Conservation (phyloP, 2,797 vertebrate species). For the Macropus fuliginosus region DNA sequence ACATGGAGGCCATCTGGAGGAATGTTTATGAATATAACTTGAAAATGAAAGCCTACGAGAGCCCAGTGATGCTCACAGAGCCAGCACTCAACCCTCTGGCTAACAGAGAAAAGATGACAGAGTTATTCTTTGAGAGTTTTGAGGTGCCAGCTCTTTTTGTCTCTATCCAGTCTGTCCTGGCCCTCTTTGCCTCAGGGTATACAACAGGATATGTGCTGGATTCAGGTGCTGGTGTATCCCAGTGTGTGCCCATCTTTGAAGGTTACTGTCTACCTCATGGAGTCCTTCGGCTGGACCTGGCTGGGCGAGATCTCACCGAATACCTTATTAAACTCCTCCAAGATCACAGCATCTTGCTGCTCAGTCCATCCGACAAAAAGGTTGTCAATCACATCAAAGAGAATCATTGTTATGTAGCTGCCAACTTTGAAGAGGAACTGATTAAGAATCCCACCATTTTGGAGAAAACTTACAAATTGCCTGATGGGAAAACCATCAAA, state of each 20-base stretch:
- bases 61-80: slow-evolving; percentile 75
- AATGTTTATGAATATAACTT: slow-evolving; percentile 71
- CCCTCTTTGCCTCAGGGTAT: slow-evolving; percentile 73
- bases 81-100: slow-evolving; percentile 72
- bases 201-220: slow-evolving; percentile 78
- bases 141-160: slow-evolving; percentile 77
- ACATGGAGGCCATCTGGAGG: slow-evolving; percentile 77
- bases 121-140: slow-evolving; percentile 77
- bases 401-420: slow-evolving; percentile 69
- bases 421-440: slow-evolving; percentile 73
- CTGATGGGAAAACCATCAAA: slow-evolving; percentile 73
- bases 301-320: slow-evolving; percentile 76
- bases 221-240: slow-evolving; percentile 67
- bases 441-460: slow-evolving; percentile 49
- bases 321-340: slow-evolving; percentile 69
- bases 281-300: slow-evolving; percentile 71
- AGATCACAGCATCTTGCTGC: slow-evolving; percentile 58
- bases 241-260: slow-evolving; percentile 71
- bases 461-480: slow-evolving; percentile 78
- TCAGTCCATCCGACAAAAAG: slow-evolving; percentile 68
- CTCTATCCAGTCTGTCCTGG: slow-evolving; percentile 76
- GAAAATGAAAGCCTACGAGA: slow-evolving; percentile 70
- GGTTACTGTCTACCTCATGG: slow-evolving; percentile 78
- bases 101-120: slow-evolving; percentile 64
- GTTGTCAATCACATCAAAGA: slow-evolving; percentile 74